Evolutionary conservation across 2,113 vertebrate species (phyloP).

Genomic region (Cairina moschata): DNA sequence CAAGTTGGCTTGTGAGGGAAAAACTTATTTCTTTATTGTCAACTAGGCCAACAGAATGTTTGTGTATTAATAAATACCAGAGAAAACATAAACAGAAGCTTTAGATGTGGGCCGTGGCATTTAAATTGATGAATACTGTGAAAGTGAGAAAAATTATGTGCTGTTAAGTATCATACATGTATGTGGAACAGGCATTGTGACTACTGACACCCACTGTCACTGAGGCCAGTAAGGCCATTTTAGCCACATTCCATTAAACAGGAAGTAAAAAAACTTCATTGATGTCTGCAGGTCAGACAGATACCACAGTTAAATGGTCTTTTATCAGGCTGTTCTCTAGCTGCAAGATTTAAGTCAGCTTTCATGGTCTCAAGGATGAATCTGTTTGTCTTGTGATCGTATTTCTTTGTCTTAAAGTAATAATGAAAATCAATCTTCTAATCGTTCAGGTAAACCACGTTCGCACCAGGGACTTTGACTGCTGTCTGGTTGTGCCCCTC

Average conservation of each 20-base stretch:
- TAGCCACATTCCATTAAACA: not conserved
- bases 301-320: accelerated
- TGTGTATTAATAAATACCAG: not conserved
- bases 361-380: not conserved
- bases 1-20: not conserved
- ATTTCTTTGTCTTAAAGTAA: accelerated
- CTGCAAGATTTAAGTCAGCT: not conserved
- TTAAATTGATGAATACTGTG: not conserved
- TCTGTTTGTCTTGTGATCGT: not conserved
- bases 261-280: not conserved
- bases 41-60: not conserved
- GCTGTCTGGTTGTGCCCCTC: slow-evolving; percentile 96
- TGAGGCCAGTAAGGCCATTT: not conserved
- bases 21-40: not conserved
- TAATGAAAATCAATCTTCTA: not conserved
- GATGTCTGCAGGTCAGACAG: not conserved
- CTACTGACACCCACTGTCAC: not conserved
- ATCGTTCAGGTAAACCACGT: slow-evolving; percentile 90
- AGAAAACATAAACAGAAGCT: not conserved
- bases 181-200: not conserved
- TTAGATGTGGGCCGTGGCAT: not conserved
- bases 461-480: slow-evolving; percentile 98
- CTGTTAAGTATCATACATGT: not conserved
- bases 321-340: accelerated
- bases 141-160: not conserved